Evolutionary conservation across 2,797 vertebrate species (phyloP).

Genomic region (Xenops minutus): DNA sequence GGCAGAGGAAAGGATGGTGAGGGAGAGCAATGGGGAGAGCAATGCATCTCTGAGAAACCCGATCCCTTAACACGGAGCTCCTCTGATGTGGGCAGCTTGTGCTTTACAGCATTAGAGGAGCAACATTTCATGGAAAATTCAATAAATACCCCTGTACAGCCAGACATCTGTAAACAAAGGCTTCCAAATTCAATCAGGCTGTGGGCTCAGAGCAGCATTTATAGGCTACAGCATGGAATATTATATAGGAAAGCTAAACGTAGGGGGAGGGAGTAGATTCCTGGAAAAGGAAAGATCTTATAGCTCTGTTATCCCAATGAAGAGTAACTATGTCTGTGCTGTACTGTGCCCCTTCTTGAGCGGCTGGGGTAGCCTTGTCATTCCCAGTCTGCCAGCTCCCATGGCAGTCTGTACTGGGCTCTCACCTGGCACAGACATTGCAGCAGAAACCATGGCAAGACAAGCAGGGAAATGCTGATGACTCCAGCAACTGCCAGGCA

Average conservation of each 20-base stretch:
- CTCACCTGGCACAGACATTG: not conserved
- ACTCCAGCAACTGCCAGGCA: not conserved
- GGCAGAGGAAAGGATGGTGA: not conserved
- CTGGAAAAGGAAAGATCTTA: constrained; percentile 74
- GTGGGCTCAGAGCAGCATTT: constrained; percentile 81
- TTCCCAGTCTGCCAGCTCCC: not conserved
- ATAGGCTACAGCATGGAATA: constrained; percentile 81
- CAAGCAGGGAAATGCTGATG: not conserved
- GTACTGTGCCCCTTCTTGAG: not conserved
- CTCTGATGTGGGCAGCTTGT: constrained; percentile 83
- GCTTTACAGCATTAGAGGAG: constrained; percentile 87
- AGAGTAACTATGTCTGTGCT: not conserved
- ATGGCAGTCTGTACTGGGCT: not conserved
- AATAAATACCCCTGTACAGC: constrained; percentile 86
- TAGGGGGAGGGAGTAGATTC: constrained; percentile 73
- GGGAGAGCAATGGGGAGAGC: constrained; percentile 61
- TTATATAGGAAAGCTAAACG: constrained; percentile 78
- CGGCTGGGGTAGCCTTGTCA: not conserved
- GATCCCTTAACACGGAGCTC: constrained; percentile 77
- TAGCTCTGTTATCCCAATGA: not conserved
- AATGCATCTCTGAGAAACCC: constrained; percentile 77
- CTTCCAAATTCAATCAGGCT: constrained; percentile 86
- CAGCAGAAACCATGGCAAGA: not conserved
- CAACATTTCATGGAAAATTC: constrained; percentile 89
- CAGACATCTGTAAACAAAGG: constrained; percentile 89